Evolutionary conservation across 1,140 invertebrate genomes (phyloP), one percentile per base, ranked within the genome.

Genomic region (Cydia strobilella): DNA sequence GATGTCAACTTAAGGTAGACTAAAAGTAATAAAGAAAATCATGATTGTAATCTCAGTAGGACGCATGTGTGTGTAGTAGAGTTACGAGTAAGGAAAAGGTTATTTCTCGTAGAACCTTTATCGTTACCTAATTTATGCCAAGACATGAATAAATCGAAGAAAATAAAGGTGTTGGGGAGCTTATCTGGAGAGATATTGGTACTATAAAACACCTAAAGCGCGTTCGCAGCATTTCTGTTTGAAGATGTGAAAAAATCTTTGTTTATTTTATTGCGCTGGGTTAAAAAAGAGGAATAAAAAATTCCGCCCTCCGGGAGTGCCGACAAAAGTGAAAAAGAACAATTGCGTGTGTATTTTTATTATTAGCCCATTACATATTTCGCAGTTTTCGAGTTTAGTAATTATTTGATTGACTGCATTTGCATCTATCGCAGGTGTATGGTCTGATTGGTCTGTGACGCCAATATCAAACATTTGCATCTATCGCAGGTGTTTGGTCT

Each of bases 91-190:
- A 42, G 31, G 65, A 69, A 69, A 69, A 69, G n/a, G 31, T 66
- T 15, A n/a, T 39, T 69, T 39, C 31, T 42, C 65, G 6, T 10
- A 39, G 65, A 35, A n/a, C 15, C 65, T 42, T 82, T 86, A 83
- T 85, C 77, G 76, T 31, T 66, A 75, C 59, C 72, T 81, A 87
- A 85, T 87, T 88, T 90, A 91, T 89, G 84, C 85, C 81, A 77
- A 75, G 81, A 86, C 86, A 89, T 86, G 88, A 91, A 90, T 88
- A 89, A 89, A 91, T 91, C 86, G 86, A 86, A 86, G 83, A 87
- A 48, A 83, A 86, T 88, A 83, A 83, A 85, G 82, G 81, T 83
- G 77, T 79, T 81, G 82, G 82, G 83, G 75, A 81, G 80, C 84
- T 88, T 88, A 86, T 87, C 87, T 87, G 69, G 72, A 79, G 80